phyloP scores from a whole-genome alignment of 35 echinoderm and acorn worm species.

The Patiria miniata region DNA sequence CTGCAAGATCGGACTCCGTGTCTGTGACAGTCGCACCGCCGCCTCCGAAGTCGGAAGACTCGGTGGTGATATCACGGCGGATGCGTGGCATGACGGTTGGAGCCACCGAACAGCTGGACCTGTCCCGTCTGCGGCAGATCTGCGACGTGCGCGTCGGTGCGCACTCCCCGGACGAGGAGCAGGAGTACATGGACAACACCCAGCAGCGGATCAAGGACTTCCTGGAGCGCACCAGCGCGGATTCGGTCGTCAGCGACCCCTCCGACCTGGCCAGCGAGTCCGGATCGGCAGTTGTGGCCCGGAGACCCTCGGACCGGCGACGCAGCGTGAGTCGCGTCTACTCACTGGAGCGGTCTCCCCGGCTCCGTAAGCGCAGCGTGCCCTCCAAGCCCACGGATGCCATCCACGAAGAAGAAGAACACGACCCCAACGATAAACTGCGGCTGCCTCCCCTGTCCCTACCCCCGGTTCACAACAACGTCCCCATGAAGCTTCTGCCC shows the following conservation, averaged over 20 bases:
- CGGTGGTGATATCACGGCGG: background rate
- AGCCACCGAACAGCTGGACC: background rate
- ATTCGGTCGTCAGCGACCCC: background rate
- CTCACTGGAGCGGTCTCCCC: background rate
- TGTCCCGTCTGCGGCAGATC: constrained; percentile 14
- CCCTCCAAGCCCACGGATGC: background rate
- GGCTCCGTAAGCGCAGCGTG: background rate
- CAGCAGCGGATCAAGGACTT: constrained; percentile 12
- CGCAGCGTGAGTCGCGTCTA: constrained; percentile 13
- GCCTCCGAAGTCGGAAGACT: background rate
- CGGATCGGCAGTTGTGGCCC: background rate
- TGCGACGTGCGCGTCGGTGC: background rate
- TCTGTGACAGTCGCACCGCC: background rate
- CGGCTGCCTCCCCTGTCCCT: constrained; percentile 2
- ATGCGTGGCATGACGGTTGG: background rate
- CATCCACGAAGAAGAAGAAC: background rate
- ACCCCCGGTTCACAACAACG: background rate
- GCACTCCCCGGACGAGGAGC: background rate
- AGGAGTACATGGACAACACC: background rate
- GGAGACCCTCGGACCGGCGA: background rate
- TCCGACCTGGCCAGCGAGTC: background rate
- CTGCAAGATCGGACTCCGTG: background rate
- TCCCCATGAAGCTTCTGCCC: background rate
- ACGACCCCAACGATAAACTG: background rate
- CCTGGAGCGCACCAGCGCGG: background rate